Evolutionary conservation across 2,113 vertebrate genomes (phyloP), one percentile per base, ranked within the genome.

Genomic region (Trachemys scripta): DNA sequence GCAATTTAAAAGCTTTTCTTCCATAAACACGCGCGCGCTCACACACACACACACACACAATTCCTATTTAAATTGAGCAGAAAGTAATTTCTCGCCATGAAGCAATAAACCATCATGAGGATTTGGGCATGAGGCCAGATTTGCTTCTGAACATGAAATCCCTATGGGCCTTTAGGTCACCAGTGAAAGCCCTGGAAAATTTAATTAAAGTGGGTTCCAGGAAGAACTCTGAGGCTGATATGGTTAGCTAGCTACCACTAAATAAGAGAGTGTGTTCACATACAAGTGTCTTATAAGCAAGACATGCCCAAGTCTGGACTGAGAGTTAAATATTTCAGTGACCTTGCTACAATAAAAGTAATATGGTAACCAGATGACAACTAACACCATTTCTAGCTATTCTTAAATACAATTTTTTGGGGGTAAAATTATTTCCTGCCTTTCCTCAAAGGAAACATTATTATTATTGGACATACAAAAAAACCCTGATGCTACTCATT

Each of bases 1-100:
- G 38, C 69, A 83, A 93, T 87, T 94, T 90, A 93, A 97, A 96
- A 81, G 4, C 2, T 4, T 89, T 89, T 79, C 19, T 94, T 95
- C 92, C 27, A 38, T 82, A 92, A 62, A 42, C 42, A 4, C 42
- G 42, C 42, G 42, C 4, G 25, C 24, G 10, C 9, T 10, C 10
- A 10, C 54, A 27, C 56, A 27, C 56, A 92, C 94, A 90, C 84
- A 80, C 82, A 95, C 29, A 87, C 45, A 88, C 95, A 96, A 95
- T 96, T 96, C 50, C 54, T 95, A 59, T 96, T 97, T 94, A 98
- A 98, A 98, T 90, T 97, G 88, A 96, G 84, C n/a, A 97, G 90
- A 97, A 98, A 96, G 82, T 91, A 95, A 94, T 97, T 98, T 97
- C 91, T 97, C 57, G 97, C 84, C 88, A 42, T 82, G 42, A 97